Percentiles rank a stretch among this genome's conserved stretches.
Evolutionary conservation across 1,140 invertebrate species (phyloP).

Genomic region (Meteorus sp.): DNA sequence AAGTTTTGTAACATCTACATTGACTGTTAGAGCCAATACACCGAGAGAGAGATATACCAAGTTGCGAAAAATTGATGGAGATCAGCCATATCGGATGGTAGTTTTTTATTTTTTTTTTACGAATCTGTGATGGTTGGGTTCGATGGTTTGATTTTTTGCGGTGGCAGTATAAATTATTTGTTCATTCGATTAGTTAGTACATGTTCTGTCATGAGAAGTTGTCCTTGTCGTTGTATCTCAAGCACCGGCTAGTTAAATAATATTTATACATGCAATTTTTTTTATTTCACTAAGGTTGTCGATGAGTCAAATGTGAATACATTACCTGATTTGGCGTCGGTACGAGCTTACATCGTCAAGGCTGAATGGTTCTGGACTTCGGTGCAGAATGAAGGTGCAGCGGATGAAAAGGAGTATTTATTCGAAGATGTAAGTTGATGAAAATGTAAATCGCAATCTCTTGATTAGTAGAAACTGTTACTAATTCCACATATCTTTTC

Average conservation of each 20-base stretch:
- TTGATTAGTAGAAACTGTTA: slow-evolving; percentile 10
- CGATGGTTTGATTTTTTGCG: not conserved
- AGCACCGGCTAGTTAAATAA: not conserved
- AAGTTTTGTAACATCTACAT: not conserved
- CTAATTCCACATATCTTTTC: not conserved
- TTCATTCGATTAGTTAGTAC: too few relatives aligned
- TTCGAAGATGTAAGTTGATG: slow-evolving; percentile 78
- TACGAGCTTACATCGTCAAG: slow-evolving; percentile 75
- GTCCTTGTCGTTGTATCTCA: not conserved
- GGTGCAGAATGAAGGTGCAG: slow-evolving; percentile 92
- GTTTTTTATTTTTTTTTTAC: slow-evolving; percentile 24
- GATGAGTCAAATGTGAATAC: slow-evolving; percentile 74
- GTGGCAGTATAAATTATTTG: not conserved
- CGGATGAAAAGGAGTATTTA: slow-evolving; percentile 85
- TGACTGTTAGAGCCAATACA: slow-evolving; percentile 23
- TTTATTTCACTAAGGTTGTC: slow-evolving; percentile 68
- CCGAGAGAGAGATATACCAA: slow-evolving; percentile 42
- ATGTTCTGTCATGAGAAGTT: too few relatives aligned
- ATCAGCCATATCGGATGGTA: slow-evolving; percentile 44
- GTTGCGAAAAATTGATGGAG: slow-evolving; percentile 32
- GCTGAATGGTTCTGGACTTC: slow-evolving; percentile 98
- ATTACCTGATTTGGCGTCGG: slow-evolving; percentile 65
- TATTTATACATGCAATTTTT: slow-evolving; percentile 9
- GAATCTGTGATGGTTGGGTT: not conserved
- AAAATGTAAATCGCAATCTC: slow-evolving; percentile 22